Evolutionary conservation across 2,888 invertebrate genomes (phyloP), one percentile per base, ranked within the genome.

Genomic region (Cephus runcator): DNA sequence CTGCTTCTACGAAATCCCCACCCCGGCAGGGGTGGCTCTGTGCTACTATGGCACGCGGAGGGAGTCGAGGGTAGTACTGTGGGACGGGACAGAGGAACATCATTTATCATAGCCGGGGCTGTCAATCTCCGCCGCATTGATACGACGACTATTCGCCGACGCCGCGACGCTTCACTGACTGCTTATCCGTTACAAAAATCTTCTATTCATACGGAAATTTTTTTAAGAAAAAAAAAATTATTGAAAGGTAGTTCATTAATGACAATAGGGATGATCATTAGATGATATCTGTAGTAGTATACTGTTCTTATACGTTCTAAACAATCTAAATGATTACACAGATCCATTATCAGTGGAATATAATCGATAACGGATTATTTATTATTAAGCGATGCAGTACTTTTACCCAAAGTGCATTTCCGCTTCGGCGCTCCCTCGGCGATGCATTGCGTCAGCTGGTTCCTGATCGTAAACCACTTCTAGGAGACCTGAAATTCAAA

Each of bases 71-170:
- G 80, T 73, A 36, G 80, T 75, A 69, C 76, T 82, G 82, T 81
- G 84, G 82, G 80, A 82, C 84, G 83, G 82, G 83, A 83, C 85
- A 86, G 81, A 77, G 79, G 81, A 82, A 78, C 83, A 88, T 87
- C 90, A 89, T 91, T 91, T 89, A 90, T 91, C 90, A 91, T 88
- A 83, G 86, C 87, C 87, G 84, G 83, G 84, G 84, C 88, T 90
- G 91, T 90, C 91, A 89, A 90, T 91, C 90, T 89, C 85, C 83
- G 84, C 85, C 87, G 87, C 89, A 90, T 90, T 88, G 90, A 90
- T 91, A 90, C 87, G 88, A 87, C 86, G 87, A 87, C 87, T 86
- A 87, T 87, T 86, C 87, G 85, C 86, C 86, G 87, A 88, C 88
- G 86, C 82, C 85, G 83, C 84, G 86, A 87, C 84, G 87, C 84